Evolutionary conservation across 2,888 invertebrate species (phyloP).

Genomic region (Ormia ochracea): DNA sequence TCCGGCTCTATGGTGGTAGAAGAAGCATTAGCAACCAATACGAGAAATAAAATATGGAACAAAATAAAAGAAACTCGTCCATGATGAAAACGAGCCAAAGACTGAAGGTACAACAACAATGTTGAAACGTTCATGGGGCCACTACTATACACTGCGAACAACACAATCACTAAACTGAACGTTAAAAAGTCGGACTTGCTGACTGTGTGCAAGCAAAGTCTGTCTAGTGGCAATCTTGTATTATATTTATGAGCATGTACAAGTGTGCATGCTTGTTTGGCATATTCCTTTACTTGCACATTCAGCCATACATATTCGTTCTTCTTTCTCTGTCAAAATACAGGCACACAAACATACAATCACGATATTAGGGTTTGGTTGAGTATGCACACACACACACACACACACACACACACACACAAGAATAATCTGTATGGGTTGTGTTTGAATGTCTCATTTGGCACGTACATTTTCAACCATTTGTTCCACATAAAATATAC

Average conservation of each 20-base stretch:
- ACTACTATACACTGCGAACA: slow-evolving; percentile 7
- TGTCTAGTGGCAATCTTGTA: background rate
- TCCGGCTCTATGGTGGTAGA: background rate
- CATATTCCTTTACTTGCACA: too few species aligned
- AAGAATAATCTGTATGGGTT: background rate
- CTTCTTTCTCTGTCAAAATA: too few species aligned
- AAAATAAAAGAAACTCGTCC: background rate
- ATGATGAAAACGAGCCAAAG: slow-evolving; percentile 11
- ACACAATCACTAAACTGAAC: background rate
- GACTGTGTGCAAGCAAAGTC: background rate
- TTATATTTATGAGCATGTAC: too few species aligned
- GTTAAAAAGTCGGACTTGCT: background rate
- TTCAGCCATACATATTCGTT: background rate
- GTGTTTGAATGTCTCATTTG: slow-evolving; percentile 32
- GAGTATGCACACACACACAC: too few species aligned
- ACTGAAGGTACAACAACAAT: slow-evolving; percentile 9
- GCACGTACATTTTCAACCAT: slow-evolving; percentile 34
- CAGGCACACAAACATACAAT: background rate
- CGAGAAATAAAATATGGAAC: background rate
- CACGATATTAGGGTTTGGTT: background rate
- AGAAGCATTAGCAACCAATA: background rate
- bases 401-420: background rate
- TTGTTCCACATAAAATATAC: slow-evolving; percentile 30
- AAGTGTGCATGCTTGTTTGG: background rate
- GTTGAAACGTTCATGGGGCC: background rate